Base-by-base conservation (phyloP, 1,140 invertebrate genomes). In the Pinna nobilis region DNA sequence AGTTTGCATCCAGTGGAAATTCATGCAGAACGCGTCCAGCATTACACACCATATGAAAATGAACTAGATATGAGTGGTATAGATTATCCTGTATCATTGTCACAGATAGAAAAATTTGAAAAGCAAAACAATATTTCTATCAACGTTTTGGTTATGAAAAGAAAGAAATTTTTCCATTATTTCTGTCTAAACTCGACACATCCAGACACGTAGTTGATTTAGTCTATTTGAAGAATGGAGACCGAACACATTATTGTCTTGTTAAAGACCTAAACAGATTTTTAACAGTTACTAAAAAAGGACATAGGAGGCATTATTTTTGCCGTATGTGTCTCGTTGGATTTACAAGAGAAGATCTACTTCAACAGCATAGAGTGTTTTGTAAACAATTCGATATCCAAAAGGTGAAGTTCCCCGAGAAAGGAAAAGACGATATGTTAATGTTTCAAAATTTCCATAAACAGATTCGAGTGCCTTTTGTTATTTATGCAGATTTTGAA, bases 311-410 rank as follows among this genome's bases (percentile, higher is more conserved):
- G 15, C 33, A 59, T 4, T 51, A 70, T 32, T 75, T 67, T n/a
- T 78, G 76, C 50, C 51, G 65, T 18, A 53, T 55, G 2, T 78
- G 76, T 70, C 47, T 78, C 2, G 60, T 72, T 25, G 71, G 63
- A 13, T 75, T 75, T 32, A 61, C 23, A n/a, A 59, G 64, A 55
- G 23, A 74, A 50, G 64, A 61, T 32, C 9, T 74, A 9, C 23
- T 74, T 0, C 13, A 60, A 18, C 47, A 51, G 9, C 66, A 74
- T n/a, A 41, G 18, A 15, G 3, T 28, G 3, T 69, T 63, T 23
- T 74, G 72, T 28, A n/a, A 61, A 51, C 49, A 44, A 20, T 64
- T 60, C 25, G 57, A 61, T 20, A 20, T 1, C 41, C 64, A 66
- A 25, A 30, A 51, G 37, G 60, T 71, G 18, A 44, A 63, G 23